Evolutionary conservation across 2,888 invertebrate genomes (phyloP), one percentile per base, ranked within the genome.

Genomic region (Drosophila subsilvestris): DNA sequence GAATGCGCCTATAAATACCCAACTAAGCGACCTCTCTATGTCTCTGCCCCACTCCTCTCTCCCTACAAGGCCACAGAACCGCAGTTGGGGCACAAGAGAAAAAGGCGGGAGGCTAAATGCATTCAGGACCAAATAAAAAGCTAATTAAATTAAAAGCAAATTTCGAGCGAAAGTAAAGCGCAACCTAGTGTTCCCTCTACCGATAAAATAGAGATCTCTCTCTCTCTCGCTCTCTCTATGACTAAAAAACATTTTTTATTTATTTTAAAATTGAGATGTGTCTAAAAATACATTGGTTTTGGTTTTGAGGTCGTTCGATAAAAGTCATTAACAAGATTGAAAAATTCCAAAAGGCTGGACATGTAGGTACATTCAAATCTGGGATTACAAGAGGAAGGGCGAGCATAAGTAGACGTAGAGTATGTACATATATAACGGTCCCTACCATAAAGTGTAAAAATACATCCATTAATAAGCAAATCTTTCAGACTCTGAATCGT

Each of bases 81-180:
- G 53, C 57, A 50, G 58, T 12, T 29, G 25, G 32, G 20, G 32
- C 37, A 43, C 17, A 43, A 14, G 37, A 14, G 37, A n/a, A n/a
- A n/a, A 14, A 57, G 65, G 32, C 3, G 7, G 37, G 37, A 37
- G 37, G 37, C 37, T n/a, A 78, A 75, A 79, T 85, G 87, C 82
- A 83, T 83, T 87, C 78, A 74, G 70, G 70, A 65, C 42, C 69
- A 75, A 83, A 81, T 83, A 82, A 79, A 87, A 87, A 81, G 74
- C 88, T 83, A 87, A 83, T 83, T 83, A 85, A 85, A 85, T 83
- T 87, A 85, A 85, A 81, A 85, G 85, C 88, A 74, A 65, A 74
- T 74, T 85, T 65, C 63, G 60, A 77, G 79, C 60, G 74, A 73
- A 82, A 74, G 67, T 83, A 81, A 77, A 86, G 67, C 72, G 63